Conservation (phyloP, 2,113 vertebrate genomes). For the Sander lucioperca region DNA sequence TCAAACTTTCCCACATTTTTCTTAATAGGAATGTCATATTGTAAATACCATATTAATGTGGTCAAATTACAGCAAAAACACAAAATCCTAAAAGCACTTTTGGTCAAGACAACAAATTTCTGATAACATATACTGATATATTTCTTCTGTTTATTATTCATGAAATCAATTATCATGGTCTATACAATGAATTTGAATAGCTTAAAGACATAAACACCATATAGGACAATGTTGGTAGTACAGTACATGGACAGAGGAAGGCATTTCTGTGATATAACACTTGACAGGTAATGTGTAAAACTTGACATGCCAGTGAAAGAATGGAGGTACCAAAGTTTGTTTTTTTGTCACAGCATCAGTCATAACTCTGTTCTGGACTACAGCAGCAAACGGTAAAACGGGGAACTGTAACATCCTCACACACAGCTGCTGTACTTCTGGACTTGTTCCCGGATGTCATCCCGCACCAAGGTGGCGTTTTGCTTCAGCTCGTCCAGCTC, state of each 20-base stretch:
- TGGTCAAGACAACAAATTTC: constrained; percentile 44
- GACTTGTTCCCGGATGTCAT: constrained; percentile 78
- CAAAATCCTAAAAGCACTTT: constrained; percentile 34
- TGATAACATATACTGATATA: constrained; percentile 57
- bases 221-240: constrained; percentile 28
- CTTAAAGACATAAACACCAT: constrained; percentile 46
- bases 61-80: constrained; percentile 47
- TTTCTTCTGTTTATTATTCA: constrained; percentile 36
- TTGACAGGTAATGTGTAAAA: constrained; percentile 58
- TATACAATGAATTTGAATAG: constrained; percentile 51
- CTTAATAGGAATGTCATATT: constrained; percentile 39
- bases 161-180: constrained; percentile 23
- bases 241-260: constrained; percentile 59
- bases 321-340: constrained; percentile 27
- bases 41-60: constrained; percentile 26
- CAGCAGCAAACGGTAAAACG: constrained; percentile 41
- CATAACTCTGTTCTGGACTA: constrained; percentile 7
- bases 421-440: constrained; percentile 82
- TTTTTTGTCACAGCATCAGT: constrained; percentile 26
- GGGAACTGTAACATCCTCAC: constrained; percentile 26
- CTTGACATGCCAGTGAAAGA: constrained; percentile 24
- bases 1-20: constrained; percentile 18
- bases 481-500: constrained; percentile 81
- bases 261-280: constrained; percentile 53
- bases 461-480: constrained; percentile 75